phyloP scores from a whole-genome alignment of 2,113 vertebrate genomes.

The Megaleporinus macrocephalus region DNA sequence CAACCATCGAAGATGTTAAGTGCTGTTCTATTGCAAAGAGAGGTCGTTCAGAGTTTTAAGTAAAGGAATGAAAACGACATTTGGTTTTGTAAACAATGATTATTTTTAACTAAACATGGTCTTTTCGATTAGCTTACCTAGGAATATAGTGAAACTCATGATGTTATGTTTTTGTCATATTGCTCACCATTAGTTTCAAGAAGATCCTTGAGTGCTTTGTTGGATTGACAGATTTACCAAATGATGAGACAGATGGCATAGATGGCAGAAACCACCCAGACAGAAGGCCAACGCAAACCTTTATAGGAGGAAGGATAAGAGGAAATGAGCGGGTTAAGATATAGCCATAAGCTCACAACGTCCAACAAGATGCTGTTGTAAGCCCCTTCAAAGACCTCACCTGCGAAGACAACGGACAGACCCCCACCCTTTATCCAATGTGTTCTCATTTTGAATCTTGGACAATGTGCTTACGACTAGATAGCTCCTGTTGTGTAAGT shows the following conservation, averaged over 20 bases:
- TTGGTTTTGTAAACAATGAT: too few species aligned
- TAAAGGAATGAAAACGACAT: too few species aligned
- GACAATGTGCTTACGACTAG: constrained; percentile 38
- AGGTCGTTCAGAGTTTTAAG: too few species aligned
- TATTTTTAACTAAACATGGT: too few species aligned
- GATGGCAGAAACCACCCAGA: constrained; percentile 9
- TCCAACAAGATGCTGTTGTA: neutral
- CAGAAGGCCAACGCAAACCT: neutral
- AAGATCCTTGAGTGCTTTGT: constrained; percentile 7
- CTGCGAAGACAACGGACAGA: neutral
- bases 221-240: constrained; percentile 9
- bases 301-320: neutral
- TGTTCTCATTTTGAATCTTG: constrained; percentile 38
- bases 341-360: neutral
- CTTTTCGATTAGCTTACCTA: too few species aligned
- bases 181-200: neutral
- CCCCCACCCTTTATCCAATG: neutral
- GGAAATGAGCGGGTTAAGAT: neutral
- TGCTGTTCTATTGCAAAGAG: too few species aligned
- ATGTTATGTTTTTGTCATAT: too few species aligned
- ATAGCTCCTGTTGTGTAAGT: constrained; percentile 36
- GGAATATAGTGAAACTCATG: too few species aligned
- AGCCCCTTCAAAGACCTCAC: neutral
- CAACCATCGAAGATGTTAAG: too few species aligned
- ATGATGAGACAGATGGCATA: constrained; percentile 40